Evolutionary conservation across 2,113 vertebrate species (phyloP).

Genomic region (Ivindomyrus marchei): DNA sequence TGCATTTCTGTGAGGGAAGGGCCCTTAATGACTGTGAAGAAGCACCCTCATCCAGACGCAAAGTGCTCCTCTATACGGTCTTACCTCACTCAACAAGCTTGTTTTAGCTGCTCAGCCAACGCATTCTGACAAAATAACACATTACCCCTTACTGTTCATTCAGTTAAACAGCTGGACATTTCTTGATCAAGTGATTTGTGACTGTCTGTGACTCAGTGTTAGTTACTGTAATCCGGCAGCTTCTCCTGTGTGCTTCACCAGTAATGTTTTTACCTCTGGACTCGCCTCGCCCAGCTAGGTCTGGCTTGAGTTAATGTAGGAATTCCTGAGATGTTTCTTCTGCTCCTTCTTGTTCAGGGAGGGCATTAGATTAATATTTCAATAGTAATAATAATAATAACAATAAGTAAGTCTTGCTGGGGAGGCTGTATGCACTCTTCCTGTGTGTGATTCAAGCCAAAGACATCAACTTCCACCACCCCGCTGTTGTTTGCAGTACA

Average conservation of each 20-base stretch:
- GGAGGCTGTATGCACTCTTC: background rate
- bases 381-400: background rate
- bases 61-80: background rate
- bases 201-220: background rate
- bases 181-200: background rate
- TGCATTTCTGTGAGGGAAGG: background rate
- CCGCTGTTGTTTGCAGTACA: background rate
- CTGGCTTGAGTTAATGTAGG: background rate
- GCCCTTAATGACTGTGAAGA: background rate
- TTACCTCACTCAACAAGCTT: background rate
- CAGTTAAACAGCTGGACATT: slow-evolving; percentile 2
- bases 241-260: background rate
- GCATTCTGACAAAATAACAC: background rate
- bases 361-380: background rate
- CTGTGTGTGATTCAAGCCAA: background rate
- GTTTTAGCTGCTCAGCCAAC: background rate
- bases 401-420: background rate
- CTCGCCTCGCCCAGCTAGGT: background rate
- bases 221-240: background rate
- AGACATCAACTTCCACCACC: background rate
- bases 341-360: background rate
- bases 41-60: background rate
- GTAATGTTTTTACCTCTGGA: background rate
- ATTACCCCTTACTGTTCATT: background rate
- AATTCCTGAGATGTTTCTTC: background rate